These are phyloP conservation scores for Agelaius phoeniceus DNA, from an alignment of 2,113 vertebrate genomes.

Conservation along the genomic window DNA sequence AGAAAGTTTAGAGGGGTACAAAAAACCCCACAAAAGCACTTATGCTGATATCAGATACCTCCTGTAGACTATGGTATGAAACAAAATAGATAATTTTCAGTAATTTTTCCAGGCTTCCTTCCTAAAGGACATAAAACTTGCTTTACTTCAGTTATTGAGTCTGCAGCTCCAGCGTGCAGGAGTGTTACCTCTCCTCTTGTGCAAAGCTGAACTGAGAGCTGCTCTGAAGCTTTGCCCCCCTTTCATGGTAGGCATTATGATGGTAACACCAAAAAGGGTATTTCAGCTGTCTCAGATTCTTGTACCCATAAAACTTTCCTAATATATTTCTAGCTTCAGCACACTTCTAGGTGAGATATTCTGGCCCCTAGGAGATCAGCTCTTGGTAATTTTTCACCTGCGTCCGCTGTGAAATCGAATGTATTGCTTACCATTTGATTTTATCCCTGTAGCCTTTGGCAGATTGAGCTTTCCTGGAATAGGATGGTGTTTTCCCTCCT, in stretches of 20 bases:
- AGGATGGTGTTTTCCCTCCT: not conserved
- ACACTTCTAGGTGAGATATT: not conserved
- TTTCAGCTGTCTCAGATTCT: not conserved
- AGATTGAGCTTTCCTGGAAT: not conserved
- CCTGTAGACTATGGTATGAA: not conserved
- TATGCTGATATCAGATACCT: not conserved
- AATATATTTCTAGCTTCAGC: not conserved
- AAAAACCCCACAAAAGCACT: not conserved
- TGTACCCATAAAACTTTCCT: not conserved
- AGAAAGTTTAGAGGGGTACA: accelerated
- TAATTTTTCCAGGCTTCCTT: not conserved
- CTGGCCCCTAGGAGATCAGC: not conserved
- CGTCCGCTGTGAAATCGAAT: accelerated
- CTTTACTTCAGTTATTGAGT: not conserved
- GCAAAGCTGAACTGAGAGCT: not conserved
- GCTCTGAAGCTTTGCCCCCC: not conserved
- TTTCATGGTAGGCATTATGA: not conserved
- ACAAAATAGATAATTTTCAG: not conserved
- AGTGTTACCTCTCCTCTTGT: accelerated
- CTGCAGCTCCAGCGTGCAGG: accelerated
- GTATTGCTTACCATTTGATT: not conserved
- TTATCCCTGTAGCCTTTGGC: not conserved
- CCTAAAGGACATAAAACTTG: not conserved
- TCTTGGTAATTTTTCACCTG: not conserved
- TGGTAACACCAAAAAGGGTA: not conserved